Evolutionary conservation across 2,797 vertebrate genomes (phyloP), one percentile per base, ranked within the genome.

Genomic region (Crenuchus spilurus): DNA sequence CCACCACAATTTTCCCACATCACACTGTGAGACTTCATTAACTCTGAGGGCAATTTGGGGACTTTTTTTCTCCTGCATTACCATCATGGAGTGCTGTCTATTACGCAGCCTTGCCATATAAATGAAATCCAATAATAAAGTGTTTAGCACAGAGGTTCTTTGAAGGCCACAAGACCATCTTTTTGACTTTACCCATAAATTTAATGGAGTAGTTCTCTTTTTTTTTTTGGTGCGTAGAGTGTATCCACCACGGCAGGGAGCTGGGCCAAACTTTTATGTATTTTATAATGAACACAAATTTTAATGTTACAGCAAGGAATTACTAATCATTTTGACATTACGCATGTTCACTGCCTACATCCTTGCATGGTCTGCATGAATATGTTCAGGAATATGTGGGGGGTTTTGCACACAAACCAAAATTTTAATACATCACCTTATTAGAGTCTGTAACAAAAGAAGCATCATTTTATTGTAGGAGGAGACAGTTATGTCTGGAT

Each of bases 1-100:
- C 88, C 88, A 72, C 85, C 57, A 87, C 91, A 91, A 92, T 92
- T 91, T 91, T 87, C 78, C 75, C 87, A 88, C 90, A 89, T 90
- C 91, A 91, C 88, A 89, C 88, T 87, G 88, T 85, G 88, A 89
- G 85, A 91, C 90, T 91, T 91, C 91, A 92, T 91, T 93, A 93
- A 91, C 91, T 92, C 90, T 84, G 80, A 82, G 86, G 89, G 88
- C 89, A 90, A 92, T 91, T 92, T 87, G 82, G 83, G 74, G 82
- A 84, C 80, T 39, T 87, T 88, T 84, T 75, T 46, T n/a, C 37
- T 20, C 26, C 46, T 71, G 72, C 67, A 66, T 70, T 60, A 64
- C 66, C 71, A 80, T 82, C 74, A 26, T 64, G 42, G 70, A 72
- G 60, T 72, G 76, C 80, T 80, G 72, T 76, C 79, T 70, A 75